A percentile compares a stretch with the other conserved stretches of the same genome.
These are phyloP conservation scores for Zosterops japonicus DNA, from an alignment of 2,113 vertebrate species.

Conservation along the genomic window DNA sequence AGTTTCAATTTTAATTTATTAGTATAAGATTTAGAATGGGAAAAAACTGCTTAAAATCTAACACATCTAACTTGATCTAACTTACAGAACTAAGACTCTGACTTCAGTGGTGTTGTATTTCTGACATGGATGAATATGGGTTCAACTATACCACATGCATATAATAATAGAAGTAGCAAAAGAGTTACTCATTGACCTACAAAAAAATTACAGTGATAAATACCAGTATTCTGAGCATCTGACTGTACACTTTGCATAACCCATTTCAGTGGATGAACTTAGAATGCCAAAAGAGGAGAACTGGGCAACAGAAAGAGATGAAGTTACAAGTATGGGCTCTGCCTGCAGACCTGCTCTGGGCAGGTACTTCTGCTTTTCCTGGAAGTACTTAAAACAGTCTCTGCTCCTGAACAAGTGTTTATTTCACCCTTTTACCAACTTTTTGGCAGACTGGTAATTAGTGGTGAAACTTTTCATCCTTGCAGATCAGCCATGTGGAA, in stretches of 20 bases:
- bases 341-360: not conserved
- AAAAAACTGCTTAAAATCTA: not conserved
- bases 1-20: not conserved
- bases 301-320: not conserved
- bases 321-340: not conserved
- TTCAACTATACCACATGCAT: not conserved
- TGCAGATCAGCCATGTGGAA: not conserved
- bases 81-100: not conserved
- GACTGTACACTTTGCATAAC: not conserved
- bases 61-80: not conserved
- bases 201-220: not conserved
- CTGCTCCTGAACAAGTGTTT: not conserved
- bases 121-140: not conserved
- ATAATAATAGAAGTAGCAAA: not conserved
- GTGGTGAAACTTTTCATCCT: not conserved
- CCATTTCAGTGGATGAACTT: not conserved
- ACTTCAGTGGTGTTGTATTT: not conserved
- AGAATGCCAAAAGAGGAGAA: not conserved
- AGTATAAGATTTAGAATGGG: not conserved
- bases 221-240: not conserved
- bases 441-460: not conserved
- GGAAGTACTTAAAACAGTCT: not conserved
- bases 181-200: not conserved
- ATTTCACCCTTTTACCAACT: not conserved
- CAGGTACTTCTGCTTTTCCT: not conserved